Base-by-base conservation (phyloP, 2,113 vertebrate genomes). In the Prolemur simus region DNA sequence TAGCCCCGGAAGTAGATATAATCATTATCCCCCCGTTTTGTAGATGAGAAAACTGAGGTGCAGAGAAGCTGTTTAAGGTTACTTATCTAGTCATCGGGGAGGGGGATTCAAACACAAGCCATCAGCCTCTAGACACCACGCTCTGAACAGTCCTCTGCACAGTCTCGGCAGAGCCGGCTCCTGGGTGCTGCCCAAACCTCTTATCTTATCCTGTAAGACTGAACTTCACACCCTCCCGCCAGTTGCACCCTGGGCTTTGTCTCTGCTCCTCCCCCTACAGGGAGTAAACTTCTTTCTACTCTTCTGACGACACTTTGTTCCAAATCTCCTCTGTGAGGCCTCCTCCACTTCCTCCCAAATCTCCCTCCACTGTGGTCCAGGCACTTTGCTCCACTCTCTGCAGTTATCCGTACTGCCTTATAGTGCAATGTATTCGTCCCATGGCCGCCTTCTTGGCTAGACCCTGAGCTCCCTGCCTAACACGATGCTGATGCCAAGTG, bases 131-230 rank as follows among this genome's bases (percentile, higher is more conserved):
- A 25, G 4, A 11, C 8, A 21, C 68, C 71, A 58, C 9, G 9
- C 52, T 85, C 45, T 25, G 47, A 58, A 13, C 17, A 39, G 6
- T 0, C 21, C 25, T 39, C 18, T 2, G 14, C 3, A 5, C 15
- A 2, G 0, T 73, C 69, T 39, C 3, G 0, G 81, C 13, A 63
- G 18, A 52, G 34, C 37, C n/a, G 29, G n/a, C 4, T 60, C 32
- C 76, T 32, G 3, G 37, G 29, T 87, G 82, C 49, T 45, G 6
- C 20, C 20, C 83, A 60, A 37, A 58, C 9, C 29, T 9, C 47
- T 89, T 15, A 71, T 39, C 18, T 88, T 64, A 20, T 3, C 73
- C 56, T 12, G n/a, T n/a, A n/a, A 37, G 9, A 8, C 13, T 32
- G 29, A 56, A 18, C 25, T 64, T 82, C 60, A 47, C 5, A 13